Base-by-base conservation (phyloP, 2,888 invertebrate species). In the Protodeltote pygarga region DNA sequence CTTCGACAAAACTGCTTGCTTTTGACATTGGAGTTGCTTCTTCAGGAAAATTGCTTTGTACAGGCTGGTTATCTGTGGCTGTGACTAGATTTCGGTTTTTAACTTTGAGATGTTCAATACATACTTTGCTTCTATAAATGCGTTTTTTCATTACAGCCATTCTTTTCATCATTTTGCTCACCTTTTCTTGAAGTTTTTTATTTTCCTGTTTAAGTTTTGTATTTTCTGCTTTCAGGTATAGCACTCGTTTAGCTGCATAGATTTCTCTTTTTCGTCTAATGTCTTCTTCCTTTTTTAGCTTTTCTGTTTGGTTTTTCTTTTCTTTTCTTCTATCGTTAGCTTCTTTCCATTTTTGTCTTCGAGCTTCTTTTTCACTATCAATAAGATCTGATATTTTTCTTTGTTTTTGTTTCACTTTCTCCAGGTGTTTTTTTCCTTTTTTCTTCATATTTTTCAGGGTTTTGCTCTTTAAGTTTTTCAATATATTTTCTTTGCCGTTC, bases 381-480 rank as follows among this genome's bases (percentile, higher is more conserved):
- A 5, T 35, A 13, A 45, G 31, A 45, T n/a, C n/a, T n/a, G 32
- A 21, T 33, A 33, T 34, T 42, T 38, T 38, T 21, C 24, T 42
- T 27, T 34, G 20, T 13, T 37, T 40, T 45, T 46, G 25, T 41
- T 45, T 52, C 10, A 47, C 34, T 31, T 47, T 42, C 34, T 52
- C 47, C 38, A 52, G 29, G 21, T 52, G 42, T 34, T 42, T 52
- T n/a, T 47, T 52, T 42, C 52, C 13, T 42, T 44, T 53, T 47
- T 40, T 42, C 46, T 47, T 52, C 46, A 42, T 41, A 47, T 52
- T 52, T 52, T 37, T 42, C 42, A 21, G 52, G 42, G 32, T 47
- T 47, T 41, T 48, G 25, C 20, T 41, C 8, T 48, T 40, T 35
- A 16, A 44, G 39, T 44, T 32, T 49, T 44, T 44, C 40, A 6